These are phyloP conservation scores for Trichonephila clavipes DNA, from an alignment of 1,140 invertebrate species.

Conservation along the genomic window DNA sequence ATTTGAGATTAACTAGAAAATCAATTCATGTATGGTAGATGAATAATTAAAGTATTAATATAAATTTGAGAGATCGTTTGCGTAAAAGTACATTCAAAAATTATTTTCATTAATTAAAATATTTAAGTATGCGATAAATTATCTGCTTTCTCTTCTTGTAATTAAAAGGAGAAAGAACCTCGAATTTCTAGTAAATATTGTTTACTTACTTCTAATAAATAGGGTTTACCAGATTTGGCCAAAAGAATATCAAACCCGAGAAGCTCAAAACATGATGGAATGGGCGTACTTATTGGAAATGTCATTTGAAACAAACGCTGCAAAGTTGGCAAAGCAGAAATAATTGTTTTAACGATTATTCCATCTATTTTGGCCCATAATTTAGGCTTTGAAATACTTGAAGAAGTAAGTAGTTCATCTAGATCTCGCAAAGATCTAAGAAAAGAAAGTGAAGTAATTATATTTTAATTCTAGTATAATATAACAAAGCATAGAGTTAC, in stretches of 20 bases:
- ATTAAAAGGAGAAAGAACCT: too few relatives aligned
- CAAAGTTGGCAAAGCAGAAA: slow-evolving; percentile 90
- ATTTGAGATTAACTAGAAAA: too few relatives aligned
- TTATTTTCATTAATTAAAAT: too few relatives aligned
- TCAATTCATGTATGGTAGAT: too few relatives aligned
- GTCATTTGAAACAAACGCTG: slow-evolving; percentile 93
- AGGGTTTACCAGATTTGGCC: slow-evolving; percentile 87
- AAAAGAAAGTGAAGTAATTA: not conserved
- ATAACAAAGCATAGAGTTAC: too few relatives aligned
- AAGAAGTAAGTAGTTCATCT: not conserved
- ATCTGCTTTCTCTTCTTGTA: too few relatives aligned
- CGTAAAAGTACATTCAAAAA: too few relatives aligned
- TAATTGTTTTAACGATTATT: slow-evolving; percentile 93
- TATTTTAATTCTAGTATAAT: too few relatives aligned
- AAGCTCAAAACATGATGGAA: slow-evolving; percentile 85
- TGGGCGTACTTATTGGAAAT: slow-evolving; percentile 91
- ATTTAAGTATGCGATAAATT: too few relatives aligned
- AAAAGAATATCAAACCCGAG: slow-evolving; percentile 86
- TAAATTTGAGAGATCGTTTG: too few relatives aligned
- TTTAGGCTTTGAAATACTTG: not conserved
- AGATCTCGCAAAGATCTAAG: slow-evolving; percentile 39
- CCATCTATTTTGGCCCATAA: slow-evolving; percentile 92
- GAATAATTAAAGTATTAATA: too few relatives aligned
- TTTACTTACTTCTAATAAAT: slow-evolving; percentile 91
- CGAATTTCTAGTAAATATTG: too few relatives aligned